phyloP scores from a whole-genome alignment of 2,888 invertebrate species.

The Incurvaria masculella region DNA sequence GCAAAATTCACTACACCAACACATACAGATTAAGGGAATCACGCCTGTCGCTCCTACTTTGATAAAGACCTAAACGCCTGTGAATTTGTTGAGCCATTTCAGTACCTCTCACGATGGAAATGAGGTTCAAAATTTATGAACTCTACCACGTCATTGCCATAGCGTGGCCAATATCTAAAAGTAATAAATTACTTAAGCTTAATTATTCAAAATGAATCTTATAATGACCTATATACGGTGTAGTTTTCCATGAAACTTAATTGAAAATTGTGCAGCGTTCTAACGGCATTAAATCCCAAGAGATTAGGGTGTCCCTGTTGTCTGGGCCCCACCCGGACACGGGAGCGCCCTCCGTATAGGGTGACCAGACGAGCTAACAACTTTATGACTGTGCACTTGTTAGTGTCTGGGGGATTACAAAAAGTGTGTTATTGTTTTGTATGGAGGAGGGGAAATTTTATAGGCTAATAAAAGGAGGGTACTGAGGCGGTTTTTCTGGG shows the following conservation, averaged over 20 bases:
- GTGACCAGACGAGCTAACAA: conserved; percentile 26
- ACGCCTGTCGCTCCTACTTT: conserved; percentile 26
- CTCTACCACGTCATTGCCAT: conserved; percentile 20
- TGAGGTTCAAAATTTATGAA: conserved; percentile 19
- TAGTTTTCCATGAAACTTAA: conserved; percentile 15
- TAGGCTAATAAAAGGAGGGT: conserved; percentile 45
- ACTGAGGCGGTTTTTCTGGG: background rate
- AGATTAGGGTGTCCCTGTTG: conserved; percentile 26
- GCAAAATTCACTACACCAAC: conserved; percentile 43
- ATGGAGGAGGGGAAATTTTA: conserved; percentile 30
- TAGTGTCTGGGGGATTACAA: conserved; percentile 40
- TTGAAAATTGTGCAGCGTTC: conserved; percentile 36
- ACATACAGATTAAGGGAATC: conserved; percentile 51
- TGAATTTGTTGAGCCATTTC: conserved; percentile 8
- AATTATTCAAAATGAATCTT: conserved; percentile 17
- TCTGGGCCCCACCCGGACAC: background rate
- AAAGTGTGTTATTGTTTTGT: conserved; percentile 49
- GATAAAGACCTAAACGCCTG: conserved; percentile 18
- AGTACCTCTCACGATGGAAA: background rate
- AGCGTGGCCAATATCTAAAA: conserved; percentile 19
- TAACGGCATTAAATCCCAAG: conserved; percentile 38
- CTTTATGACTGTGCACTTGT: conserved; percentile 51
- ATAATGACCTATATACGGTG: conserved; percentile 9
- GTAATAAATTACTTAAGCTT: conserved; percentile 17
- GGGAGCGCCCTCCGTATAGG: conserved; percentile 24